Conservation (phyloP, 53 echinoderm and acorn worm genomes). For the Pentamera pediparva region DNA sequence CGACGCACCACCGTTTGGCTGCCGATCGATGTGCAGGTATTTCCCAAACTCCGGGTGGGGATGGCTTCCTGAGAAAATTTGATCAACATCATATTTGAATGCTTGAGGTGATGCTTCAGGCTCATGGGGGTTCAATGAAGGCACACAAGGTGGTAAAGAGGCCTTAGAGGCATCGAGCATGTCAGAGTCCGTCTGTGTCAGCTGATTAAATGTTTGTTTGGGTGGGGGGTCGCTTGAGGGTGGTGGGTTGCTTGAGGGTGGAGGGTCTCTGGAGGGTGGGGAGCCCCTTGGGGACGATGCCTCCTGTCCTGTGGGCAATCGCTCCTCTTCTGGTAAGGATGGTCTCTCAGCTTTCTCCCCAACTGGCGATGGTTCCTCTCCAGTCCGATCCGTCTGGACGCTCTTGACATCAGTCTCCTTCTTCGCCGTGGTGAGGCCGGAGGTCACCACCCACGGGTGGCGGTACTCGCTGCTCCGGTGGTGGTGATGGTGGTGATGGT, state of each 20-base stretch:
- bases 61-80: slow-evolving; percentile 7
- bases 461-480: slow-evolving; percentile 35
- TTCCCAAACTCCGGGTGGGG: slow-evolving; percentile 62
- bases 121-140: background rate
- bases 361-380: background rate
- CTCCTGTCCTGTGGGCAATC: no score
- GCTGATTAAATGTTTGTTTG: background rate
- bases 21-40: slow-evolving; percentile 79
- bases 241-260: no score
- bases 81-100: background rate
- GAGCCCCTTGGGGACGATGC: no score
- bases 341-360: no score
- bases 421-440: background rate
- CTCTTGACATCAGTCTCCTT: background rate
- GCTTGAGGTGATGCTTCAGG: background rate
- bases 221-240: background rate
- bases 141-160: background rate
- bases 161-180: background rate
- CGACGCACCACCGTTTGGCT: slow-evolving; percentile 89
- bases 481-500: slow-evolving; percentile 69
- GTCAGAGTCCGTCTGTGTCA: background rate
- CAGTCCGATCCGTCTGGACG: slow-evolving; percentile 5
- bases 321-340: no score
- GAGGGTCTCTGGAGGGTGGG: no score
- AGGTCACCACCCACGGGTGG: slow-evolving; percentile 28